Evolutionary conservation across 2,113 vertebrate genomes (phyloP).

Genomic region (Crotalus tigris): DNA sequence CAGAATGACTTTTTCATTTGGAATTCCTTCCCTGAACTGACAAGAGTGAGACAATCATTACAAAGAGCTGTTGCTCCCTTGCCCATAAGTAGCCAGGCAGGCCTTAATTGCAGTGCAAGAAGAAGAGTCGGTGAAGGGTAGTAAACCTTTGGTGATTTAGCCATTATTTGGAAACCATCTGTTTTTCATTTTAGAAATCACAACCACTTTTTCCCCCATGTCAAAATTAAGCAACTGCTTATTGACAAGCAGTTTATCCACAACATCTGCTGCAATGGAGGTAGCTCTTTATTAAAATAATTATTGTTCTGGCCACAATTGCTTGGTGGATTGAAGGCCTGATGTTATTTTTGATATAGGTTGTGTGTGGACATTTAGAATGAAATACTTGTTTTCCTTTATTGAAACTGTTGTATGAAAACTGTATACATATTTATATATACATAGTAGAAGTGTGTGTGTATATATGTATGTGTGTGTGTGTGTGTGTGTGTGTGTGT

Average conservation of each 20-base stretch:
- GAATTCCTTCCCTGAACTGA: not conserved
- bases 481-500: not conserved
- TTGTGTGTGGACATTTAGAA: not conserved
- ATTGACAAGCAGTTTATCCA: conserved; percentile 23
- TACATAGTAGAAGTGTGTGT: not conserved
- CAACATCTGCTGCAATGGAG: conserved; percentile 1
- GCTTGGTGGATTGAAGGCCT: not conserved
- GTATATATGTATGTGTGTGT: not conserved
- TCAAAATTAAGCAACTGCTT: conserved; percentile 31
- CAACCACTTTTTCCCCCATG: conserved; percentile 22
- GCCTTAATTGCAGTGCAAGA: conserved; percentile 36
- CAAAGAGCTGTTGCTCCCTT: conserved; percentile 17
- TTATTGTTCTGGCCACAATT: not conserved
- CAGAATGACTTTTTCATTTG: not conserved
- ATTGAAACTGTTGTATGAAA: not conserved
- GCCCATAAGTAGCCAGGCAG: conserved; percentile 39
- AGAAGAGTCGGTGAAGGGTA: conserved; percentile 15
- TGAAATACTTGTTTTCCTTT: not conserved
- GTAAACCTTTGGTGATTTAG: conserved; percentile 36
- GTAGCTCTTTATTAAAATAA: not conserved
- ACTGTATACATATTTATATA: not conserved
- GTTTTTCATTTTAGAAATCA: conserved; percentile 58
- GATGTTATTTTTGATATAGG: not conserved
- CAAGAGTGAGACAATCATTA: not conserved
- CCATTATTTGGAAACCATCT: conserved; percentile 40